These are phyloP conservation scores for Dryobota labecula DNA, from an alignment of 2,888 invertebrate genomes.

Conservation along the genomic window DNA sequence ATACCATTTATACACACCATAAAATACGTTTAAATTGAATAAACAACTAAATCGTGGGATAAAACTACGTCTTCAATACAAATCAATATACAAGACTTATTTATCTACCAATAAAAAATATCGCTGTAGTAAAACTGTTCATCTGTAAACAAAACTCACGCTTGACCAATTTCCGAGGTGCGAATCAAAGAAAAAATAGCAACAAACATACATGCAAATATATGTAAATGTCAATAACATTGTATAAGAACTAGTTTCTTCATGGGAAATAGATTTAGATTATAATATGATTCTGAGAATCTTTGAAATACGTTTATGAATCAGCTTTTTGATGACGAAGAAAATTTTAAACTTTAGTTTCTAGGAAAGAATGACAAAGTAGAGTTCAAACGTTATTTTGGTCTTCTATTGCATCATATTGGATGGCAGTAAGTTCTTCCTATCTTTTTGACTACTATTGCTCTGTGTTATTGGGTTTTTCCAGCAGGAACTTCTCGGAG, in stretches of 20 bases:
- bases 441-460: not conserved
- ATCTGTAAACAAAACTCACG: slow-evolving; percentile 29
- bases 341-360: not conserved
- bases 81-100: slow-evolving; percentile 20
- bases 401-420: not conserved
- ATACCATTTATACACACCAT: slow-evolving; percentile 6
- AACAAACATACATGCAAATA: slow-evolving; percentile 52
- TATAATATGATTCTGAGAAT: slow-evolving; percentile 24
- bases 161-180: slow-evolving; percentile 44
- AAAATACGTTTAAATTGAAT: not conserved
- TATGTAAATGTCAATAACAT: slow-evolving; percentile 31
- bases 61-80: not conserved
- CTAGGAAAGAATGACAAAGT: not conserved
- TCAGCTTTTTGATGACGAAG: slow-evolving; percentile 8
- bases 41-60: slow-evolving; percentile 28
- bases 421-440: not conserved
- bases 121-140: slow-evolving; percentile 10
- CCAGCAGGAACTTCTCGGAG: not conserved
- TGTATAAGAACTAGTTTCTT: slow-evolving; percentile 23
- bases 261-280: slow-evolving; percentile 50
- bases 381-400: not conserved
- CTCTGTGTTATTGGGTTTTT: not conserved
- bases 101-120: slow-evolving; percentile 9
- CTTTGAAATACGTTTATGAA: slow-evolving; percentile 12
- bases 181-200: slow-evolving; percentile 47